Evolutionary conservation across 2,888 invertebrate species (phyloP).

Genomic region (Zhuqinia jingwanae): DNA sequence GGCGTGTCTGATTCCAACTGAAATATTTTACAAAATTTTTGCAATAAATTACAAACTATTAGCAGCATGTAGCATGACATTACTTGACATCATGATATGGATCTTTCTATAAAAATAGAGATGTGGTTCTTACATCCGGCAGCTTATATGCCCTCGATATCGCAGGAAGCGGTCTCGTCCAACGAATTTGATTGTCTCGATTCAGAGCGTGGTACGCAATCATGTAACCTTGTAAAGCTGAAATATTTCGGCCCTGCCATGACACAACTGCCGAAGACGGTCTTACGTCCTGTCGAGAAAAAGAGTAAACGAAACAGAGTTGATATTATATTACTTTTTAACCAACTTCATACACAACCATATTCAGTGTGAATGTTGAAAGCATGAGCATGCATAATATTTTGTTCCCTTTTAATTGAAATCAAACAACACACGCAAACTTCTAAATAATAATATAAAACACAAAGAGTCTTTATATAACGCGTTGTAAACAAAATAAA

Average conservation of each 20-base stretch:
- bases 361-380: background rate
- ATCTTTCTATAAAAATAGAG: too few relatives aligned
- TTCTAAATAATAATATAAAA: background rate
- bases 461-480: background rate
- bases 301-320: background rate
- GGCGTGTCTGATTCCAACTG: conserved; percentile 88
- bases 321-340: background rate
- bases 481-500: background rate
- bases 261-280: conserved; percentile 92
- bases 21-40: too few relatives aligned
- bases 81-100: too few relatives aligned
- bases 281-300: conserved; percentile 86
- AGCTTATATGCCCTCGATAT: conserved; percentile 88
- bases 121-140: too few relatives aligned
- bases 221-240: conserved; percentile 89
- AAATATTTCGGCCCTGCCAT: conserved; percentile 94
- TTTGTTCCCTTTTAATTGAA: background rate
- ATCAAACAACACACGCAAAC: background rate
- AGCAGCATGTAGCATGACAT: too few relatives aligned
- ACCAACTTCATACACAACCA: background rate
- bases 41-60: too few relatives aligned
- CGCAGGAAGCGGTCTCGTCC: conserved; percentile 88
- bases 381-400: conserved; percentile 7
- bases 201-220: conserved; percentile 90
- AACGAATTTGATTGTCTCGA: conserved; percentile 85